Evolutionary conservation across 2,797 vertebrate genomes (phyloP).

Genomic region (Sparidentex hasta): DNA sequence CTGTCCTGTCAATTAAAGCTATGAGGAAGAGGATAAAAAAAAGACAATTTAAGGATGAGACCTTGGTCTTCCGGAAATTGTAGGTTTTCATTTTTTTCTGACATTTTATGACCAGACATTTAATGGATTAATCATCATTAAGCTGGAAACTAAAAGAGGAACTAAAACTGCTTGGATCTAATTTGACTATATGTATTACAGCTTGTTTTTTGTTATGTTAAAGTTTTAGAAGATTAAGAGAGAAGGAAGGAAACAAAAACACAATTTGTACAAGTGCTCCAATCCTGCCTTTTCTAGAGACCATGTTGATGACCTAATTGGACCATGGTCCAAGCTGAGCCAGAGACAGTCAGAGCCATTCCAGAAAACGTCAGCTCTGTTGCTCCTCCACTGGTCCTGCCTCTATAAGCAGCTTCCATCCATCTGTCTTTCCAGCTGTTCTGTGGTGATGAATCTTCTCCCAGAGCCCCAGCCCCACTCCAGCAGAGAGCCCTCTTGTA

Average conservation of each 20-base stretch:
- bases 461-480: conserved; percentile 89
- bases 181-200: conserved; percentile 12
- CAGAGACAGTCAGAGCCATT: background rate
- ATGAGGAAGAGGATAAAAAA: background rate
- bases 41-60: background rate
- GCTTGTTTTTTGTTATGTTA: background rate
- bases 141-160: background rate
- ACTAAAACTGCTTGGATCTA: background rate
- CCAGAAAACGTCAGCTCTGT: background rate
- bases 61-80: background rate
- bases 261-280: background rate
- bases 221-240: background rate
- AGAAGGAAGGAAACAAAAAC: background rate
- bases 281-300: background rate
- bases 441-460: conserved; percentile 90
- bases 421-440: conserved; percentile 77
- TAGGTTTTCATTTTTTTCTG: background rate
- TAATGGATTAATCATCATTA: background rate
- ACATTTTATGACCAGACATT: background rate
- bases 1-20: too few species aligned
- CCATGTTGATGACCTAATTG: background rate
- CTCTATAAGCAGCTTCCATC: conserved; percentile 53
- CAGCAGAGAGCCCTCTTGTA: conserved; percentile 89
- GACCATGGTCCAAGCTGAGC: background rate
- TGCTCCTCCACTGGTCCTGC: conserved; percentile 21